Evolutionary conservation across 2,797 vertebrate genomes (phyloP).

Genomic region (Limnodromus scolopaceus): DNA sequence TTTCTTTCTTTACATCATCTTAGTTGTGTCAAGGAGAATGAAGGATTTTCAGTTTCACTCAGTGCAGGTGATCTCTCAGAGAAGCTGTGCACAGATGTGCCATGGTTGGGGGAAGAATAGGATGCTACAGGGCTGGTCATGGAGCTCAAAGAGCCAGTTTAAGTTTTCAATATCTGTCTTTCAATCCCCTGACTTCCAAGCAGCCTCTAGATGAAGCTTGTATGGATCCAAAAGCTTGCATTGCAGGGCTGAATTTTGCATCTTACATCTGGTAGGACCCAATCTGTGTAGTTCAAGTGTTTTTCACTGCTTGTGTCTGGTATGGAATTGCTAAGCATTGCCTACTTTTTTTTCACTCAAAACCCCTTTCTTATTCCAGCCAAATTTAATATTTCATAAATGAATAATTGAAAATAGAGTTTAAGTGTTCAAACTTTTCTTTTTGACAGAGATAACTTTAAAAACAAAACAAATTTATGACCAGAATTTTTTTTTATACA

Average conservation of each 20-base stretch:
- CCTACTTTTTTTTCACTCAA: not conserved
- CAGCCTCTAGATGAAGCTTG: not conserved
- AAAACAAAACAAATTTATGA: not conserved
- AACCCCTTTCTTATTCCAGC: not conserved
- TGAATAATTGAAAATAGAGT: not conserved
- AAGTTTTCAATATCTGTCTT: not conserved
- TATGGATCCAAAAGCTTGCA: not conserved
- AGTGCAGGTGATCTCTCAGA: not conserved
- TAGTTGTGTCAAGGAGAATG: conserved; percentile 66
- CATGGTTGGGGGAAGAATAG: not conserved
- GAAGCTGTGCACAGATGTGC: not conserved
- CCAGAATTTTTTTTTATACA: not conserved
- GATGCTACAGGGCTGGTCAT: not conserved
- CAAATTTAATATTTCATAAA: not conserved
- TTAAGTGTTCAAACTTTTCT: not conserved
- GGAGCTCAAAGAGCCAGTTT: not conserved
- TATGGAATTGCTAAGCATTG: not conserved
- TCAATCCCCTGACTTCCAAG: not conserved
- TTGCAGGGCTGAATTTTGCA: not conserved
- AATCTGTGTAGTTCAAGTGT: not conserved
- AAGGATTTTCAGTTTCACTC: conserved; percentile 34
- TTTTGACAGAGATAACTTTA: not conserved
- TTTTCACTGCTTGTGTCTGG: not conserved
- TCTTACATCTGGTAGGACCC: not conserved
- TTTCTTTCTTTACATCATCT: conserved; percentile 16